Percentiles rank a stretch among this genome's conserved stretches.
phyloP scores from a whole-genome alignment of 2,888 invertebrate species.

The Rhopalosiphum nymphaeae region DNA sequence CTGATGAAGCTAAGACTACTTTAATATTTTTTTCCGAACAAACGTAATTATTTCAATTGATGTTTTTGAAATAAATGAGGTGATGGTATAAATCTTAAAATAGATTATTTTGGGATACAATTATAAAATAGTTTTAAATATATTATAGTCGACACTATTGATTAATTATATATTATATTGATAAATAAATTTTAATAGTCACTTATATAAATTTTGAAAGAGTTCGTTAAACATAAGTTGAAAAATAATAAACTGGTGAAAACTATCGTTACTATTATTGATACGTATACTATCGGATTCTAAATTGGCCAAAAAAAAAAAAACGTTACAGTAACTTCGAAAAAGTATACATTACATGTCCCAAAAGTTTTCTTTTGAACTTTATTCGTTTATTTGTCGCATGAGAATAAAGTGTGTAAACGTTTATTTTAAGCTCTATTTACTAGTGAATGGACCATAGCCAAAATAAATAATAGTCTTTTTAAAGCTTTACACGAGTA shows the following conservation, averaged over 20 bases:
- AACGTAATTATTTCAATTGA: neutral
- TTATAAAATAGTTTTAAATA: neutral
- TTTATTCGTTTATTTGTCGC: neutral
- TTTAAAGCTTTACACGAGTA: neutral
- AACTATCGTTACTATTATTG: no score
- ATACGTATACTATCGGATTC: neutral
- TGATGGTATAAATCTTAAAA: neutral
- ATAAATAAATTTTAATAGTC: slow-evolving; percentile 17
- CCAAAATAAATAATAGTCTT: slow-evolving; percentile 18
- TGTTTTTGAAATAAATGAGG: neutral
- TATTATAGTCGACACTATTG: neutral
- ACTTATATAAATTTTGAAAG: neutral
- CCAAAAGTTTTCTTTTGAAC: neutral
- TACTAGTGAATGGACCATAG: neutral
- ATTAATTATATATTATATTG: neutral
- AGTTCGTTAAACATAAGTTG: neutral
- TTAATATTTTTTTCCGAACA: neutral
- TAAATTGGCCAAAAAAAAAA: slow-evolving; percentile 24
- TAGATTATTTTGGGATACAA: neutral
- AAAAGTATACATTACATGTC: neutral
- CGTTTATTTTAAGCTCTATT: slow-evolving; percentile 31
- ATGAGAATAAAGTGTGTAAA: neutral
- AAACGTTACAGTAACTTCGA: neutral
- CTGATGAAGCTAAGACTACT: neutral
- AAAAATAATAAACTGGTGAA: neutral